Evolutionary conservation across 2,888 invertebrate genomes (phyloP).

Genomic region (Machimus atricapillus): DNA sequence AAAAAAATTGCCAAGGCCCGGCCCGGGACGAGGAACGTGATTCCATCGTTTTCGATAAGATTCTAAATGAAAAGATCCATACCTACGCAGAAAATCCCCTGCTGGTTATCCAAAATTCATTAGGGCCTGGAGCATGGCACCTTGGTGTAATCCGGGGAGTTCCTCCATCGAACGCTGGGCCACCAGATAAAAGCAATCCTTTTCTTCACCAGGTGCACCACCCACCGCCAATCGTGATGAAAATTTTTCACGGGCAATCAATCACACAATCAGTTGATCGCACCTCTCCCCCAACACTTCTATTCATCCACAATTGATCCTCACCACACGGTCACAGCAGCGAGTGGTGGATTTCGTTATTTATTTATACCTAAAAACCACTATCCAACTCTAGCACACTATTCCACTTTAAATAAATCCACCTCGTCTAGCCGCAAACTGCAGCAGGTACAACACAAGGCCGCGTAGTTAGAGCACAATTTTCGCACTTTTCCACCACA

Average conservation of each 20-base stretch:
- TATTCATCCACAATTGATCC: not conserved
- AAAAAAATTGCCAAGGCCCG: not conserved
- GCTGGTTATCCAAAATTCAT: constrained; percentile 27
- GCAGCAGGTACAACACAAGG: not conserved
- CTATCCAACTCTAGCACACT: not conserved
- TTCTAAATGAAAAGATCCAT: not conserved
- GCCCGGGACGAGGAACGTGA: not conserved
- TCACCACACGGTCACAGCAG: not conserved
- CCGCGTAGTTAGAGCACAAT: not conserved
- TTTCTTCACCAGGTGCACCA: not conserved
- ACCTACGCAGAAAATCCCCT: not conserved
- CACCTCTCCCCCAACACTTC: not conserved
- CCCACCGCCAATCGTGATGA: not conserved
- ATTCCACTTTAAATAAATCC: not conserved
- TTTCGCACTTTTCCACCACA: not conserved
- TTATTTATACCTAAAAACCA: not conserved
- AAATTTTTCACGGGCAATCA: not conserved
- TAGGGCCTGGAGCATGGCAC: not conserved
- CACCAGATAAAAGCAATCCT: not conserved
- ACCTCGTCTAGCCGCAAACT: not conserved
- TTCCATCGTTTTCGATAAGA: not conserved
- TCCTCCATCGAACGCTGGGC: not conserved
- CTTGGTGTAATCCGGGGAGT: not conserved
- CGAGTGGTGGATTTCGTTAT: not conserved
- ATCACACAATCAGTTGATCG: not conserved